Conservation (phyloP, 2,113 vertebrate species). For the Pavo muticus region DNA sequence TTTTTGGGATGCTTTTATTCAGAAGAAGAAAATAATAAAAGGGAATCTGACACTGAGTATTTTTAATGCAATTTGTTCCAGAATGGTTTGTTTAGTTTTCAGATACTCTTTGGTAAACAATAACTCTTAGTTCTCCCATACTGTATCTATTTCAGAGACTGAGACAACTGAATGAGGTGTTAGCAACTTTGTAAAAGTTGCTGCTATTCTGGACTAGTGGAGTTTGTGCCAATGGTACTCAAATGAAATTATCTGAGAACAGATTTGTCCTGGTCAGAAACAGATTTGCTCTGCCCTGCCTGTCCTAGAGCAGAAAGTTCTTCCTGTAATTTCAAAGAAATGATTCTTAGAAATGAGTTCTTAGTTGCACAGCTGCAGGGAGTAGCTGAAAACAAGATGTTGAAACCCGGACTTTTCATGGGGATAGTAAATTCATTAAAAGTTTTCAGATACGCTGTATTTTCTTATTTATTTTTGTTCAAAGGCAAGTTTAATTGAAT, state of each 20-base stretch:
- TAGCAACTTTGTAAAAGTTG: background rate
- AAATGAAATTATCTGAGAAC: background rate
- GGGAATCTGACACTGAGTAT: background rate
- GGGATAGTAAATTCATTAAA: background rate
- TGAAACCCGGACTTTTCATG: background rate
- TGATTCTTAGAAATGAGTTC: background rate
- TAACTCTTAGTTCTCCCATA: background rate
- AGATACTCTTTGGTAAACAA: background rate
- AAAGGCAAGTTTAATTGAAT: background rate
- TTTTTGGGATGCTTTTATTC: background rate
- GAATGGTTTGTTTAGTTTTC: background rate
- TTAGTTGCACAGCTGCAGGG: background rate
- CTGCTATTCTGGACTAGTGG: background rate
- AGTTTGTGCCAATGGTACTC: background rate
- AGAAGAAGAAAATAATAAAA: background rate
- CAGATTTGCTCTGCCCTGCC: background rate
- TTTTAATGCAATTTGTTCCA: background rate
- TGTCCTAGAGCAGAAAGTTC: background rate
- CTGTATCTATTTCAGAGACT: background rate
- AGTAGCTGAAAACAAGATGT: background rate
- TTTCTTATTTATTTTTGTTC: background rate
- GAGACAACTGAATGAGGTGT: background rate
- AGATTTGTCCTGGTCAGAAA: background rate
- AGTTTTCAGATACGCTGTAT: background rate
- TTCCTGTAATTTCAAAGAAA: background rate